These are phyloP conservation scores for Ctenosaura bakeri DNA, from an alignment of 2,797 vertebrate species.

Conservation along the genomic window DNA sequence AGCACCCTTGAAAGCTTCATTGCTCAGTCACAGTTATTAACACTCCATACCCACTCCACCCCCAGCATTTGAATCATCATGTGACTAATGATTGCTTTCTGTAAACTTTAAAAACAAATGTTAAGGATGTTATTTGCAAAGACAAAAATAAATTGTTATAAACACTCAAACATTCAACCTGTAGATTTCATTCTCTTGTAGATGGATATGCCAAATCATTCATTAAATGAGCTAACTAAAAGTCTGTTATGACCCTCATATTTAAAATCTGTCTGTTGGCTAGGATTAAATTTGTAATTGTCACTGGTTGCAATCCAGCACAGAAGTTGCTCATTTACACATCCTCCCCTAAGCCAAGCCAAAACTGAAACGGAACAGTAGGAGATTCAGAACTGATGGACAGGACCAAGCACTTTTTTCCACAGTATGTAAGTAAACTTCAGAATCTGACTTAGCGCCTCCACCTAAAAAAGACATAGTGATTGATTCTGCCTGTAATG, in stretches of 20 bases:
- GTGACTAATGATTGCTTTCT: conserved; percentile 57
- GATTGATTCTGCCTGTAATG: background rate
- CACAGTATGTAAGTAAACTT: background rate
- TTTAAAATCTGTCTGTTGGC: background rate
- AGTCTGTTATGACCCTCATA: background rate
- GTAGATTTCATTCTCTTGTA: background rate
- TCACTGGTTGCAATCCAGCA: background rate
- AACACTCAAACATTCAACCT: background rate
- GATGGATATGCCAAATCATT: background rate
- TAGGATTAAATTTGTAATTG: background rate
- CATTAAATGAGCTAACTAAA: conserved; percentile 1
- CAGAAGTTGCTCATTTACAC: background rate
- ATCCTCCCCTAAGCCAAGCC: background rate
- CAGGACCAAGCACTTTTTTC: background rate
- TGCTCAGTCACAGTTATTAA: conserved; percentile 17
- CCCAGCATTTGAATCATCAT: conserved; percentile 26
- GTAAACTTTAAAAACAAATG: background rate
- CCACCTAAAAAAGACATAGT: background rate
- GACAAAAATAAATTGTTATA: background rate
- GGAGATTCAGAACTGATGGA: background rate
- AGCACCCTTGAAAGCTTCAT: conserved; percentile 46
- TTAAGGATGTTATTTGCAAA: conserved; percentile 27
- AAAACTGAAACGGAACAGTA: background rate
- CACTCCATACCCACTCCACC: conserved; percentile 27
- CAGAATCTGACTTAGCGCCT: background rate